These are phyloP conservation scores for Miopithecus talapoin DNA, from an alignment of 2,797 vertebrate genomes.

Conservation along the genomic window DNA sequence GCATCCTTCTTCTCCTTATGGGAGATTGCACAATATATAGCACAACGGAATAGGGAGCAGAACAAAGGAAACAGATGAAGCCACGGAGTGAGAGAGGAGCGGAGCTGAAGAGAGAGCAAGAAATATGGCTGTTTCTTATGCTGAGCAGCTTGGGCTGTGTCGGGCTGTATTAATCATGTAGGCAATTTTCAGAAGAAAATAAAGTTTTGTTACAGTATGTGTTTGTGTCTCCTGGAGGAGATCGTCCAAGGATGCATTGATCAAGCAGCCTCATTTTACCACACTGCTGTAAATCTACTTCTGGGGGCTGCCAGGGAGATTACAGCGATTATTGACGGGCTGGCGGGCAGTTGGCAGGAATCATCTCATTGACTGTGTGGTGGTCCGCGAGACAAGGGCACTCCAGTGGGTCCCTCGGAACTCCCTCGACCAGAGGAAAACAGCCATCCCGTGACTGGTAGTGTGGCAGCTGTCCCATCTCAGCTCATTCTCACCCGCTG, in stretches of 20 bases:
- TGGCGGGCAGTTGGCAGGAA: constrained; percentile 1
- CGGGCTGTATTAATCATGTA: constrained; percentile 75
- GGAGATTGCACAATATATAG: background rate
- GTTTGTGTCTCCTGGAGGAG: constrained; percentile 71
- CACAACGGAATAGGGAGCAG: background rate
- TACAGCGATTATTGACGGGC: constrained; percentile 67
- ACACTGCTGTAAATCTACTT: constrained; percentile 76
- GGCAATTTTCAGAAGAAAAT: constrained; percentile 77
- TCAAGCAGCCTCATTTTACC: constrained; percentile 71
- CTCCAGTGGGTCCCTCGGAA: background rate
- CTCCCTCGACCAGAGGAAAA: accelerated
- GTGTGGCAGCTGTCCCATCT: background rate
- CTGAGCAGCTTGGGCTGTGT: constrained; percentile 76
- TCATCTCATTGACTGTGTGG: constrained; percentile 53
- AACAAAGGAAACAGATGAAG: background rate
- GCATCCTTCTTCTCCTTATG: background rate
- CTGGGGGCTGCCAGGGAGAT: constrained; percentile 61
- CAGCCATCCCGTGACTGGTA: background rate
- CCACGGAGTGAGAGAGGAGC: background rate
- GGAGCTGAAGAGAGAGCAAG: background rate
- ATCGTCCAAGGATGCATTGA: constrained; percentile 53
- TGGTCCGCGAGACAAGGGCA: constrained; percentile 41
- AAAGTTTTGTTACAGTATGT: constrained; percentile 71
- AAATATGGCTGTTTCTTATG: constrained; percentile 61
- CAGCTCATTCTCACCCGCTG: background rate